Percentiles rank a stretch among this genome's conserved stretches.
These are phyloP conservation scores for Mustelus asterias DNA, from an alignment of 2,113 vertebrate species.

Conservation along the genomic window DNA sequence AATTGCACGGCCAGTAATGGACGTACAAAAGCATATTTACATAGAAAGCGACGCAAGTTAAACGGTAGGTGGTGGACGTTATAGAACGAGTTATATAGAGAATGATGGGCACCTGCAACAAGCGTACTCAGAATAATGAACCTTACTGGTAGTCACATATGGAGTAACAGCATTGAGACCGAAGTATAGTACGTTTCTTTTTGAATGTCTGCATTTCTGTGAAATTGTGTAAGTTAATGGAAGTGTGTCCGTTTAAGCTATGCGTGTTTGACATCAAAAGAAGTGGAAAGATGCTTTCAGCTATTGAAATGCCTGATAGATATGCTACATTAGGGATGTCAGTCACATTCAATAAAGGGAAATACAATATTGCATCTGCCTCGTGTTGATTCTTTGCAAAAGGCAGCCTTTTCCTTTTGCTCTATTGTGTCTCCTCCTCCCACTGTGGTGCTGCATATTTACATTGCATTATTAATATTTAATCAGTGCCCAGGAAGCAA, in stretches of 20 bases:
- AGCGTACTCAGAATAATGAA: background rate
- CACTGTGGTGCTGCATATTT: background rate
- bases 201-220: background rate
- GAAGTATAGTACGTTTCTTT: background rate
- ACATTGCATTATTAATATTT: constrained; percentile 30
- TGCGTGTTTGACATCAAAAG: background rate
- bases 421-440: constrained; percentile 1
- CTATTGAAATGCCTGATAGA: background rate
- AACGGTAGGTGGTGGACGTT: background rate
- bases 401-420: background rate
- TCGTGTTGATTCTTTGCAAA: background rate
- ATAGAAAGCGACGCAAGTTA: background rate
- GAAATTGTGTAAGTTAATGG: background rate
- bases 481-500: background rate
- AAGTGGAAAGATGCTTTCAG: background rate
- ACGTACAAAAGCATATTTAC: background rate
- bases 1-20: background rate
- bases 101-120: background rate
- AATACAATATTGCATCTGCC: background rate
- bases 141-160: background rate
- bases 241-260: background rate
- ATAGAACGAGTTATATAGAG: background rate
- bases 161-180: background rate
- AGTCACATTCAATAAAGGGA: background rate
- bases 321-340: too few relatives aligned